phyloP scores from a whole-genome alignment of 2,797 vertebrate genomes.

The Glyptemys insculpta region DNA sequence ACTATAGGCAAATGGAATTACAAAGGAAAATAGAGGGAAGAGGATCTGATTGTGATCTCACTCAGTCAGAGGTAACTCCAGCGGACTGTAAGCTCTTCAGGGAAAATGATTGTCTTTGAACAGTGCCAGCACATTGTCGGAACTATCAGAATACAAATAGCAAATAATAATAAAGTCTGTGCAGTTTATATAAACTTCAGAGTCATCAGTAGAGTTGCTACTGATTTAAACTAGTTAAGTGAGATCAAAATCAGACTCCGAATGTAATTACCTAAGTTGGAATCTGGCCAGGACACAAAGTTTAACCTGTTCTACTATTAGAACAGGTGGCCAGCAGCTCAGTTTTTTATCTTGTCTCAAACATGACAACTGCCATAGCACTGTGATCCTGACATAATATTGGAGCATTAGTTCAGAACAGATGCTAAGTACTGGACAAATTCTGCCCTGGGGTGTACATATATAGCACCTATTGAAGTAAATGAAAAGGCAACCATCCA shows the following conservation, averaged over 20 bases:
- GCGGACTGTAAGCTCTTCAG: not conserved
- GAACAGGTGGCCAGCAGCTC: not conserved
- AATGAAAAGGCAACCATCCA: not conserved
- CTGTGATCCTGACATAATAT: not conserved
- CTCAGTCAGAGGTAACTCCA: not conserved
- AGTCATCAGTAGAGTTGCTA: accelerated
- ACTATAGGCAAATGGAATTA: not conserved
- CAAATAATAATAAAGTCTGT: not conserved
- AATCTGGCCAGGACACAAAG: not conserved
- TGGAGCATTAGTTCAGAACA: not conserved
- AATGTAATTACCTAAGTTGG: not conserved
- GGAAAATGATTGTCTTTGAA: not conserved
- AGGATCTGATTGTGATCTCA: accelerated
- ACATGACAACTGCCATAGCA: not conserved
- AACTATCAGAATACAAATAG: not conserved
- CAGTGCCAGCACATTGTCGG: accelerated
- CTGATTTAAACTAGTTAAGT: not conserved
- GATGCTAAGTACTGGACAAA: not conserved
- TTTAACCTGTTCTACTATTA: not conserved
- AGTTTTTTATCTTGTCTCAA: not conserved
- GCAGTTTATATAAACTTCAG: not conserved
- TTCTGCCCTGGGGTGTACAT: not conserved
- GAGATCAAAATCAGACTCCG: not conserved
- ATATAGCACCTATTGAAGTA: not conserved
- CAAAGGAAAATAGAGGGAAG: not conserved